Base-by-base conservation (phyloP, 1,140 invertebrate genomes). In the Brachionus asplanchnoidis region DNA sequence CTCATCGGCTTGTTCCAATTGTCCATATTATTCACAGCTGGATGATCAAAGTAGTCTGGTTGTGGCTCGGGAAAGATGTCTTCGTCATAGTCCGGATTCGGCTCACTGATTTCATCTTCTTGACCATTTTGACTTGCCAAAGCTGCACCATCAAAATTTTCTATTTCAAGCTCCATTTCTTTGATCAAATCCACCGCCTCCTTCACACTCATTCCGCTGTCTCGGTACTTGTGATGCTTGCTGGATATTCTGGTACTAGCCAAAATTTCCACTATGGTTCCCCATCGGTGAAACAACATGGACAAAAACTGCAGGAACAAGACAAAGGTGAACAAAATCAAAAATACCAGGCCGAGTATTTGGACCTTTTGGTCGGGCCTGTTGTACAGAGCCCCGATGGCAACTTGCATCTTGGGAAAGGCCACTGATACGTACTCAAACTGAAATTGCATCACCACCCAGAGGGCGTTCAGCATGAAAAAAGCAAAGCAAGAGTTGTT, bases 391-490 rank as follows among this genome's bases (percentile, higher is more conserved):
- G 85, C 70, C 8, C 87, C 86, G 65, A 88, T 87, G 1, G 28
- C 87, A 95, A 94, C 92, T 95, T 95, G 88, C 97, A 92, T 90
- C 97, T 95, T 86, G 96, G 92, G 89, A 93, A 92, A 66, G 86
- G 87, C 90, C 97, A 95, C 93, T 97, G 97, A 92, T 97, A 96
- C 90, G 97, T 92, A 92, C 97, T 96, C 87, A 98, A 93, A 88
- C 98, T 93, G 91, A 98, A 95, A 87, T 98, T 95, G 91, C 60
- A 98, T 96, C 88, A 98, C 93, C 86, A 98, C 95, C 93, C 98
- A 99, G 86, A 98, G 93, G 85, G 95, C 95, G 92, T 99, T 99
- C 88, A 97, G 91, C 95, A 99, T 98, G 92, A 97, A 95, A 92
- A 98, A 98, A 83, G 93, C 94, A 91, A 98, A 97, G 28, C 97